Conservation (phyloP, 2,888 invertebrate species). For the Plagiodera versicolora region DNA sequence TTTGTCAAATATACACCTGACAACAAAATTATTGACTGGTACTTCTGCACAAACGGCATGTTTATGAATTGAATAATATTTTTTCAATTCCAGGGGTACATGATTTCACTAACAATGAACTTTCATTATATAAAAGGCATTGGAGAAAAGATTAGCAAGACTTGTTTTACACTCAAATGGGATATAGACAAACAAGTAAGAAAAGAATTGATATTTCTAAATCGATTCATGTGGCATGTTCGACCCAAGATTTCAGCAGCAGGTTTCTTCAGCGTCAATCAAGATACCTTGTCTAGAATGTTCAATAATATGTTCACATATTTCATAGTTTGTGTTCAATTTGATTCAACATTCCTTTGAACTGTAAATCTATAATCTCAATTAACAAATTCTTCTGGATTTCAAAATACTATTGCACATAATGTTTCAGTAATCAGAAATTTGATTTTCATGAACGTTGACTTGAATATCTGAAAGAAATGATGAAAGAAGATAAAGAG, state of each 20-base stretch:
- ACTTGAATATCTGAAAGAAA: too few relatives aligned
- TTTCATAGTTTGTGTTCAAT: slow-evolving; percentile 4
- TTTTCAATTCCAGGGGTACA: not conserved
- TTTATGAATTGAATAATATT: too few relatives aligned
- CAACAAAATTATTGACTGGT: too few relatives aligned
- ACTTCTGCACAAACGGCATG: too few relatives aligned
- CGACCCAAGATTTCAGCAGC: slow-evolving; percentile 2
- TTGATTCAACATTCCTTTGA: not conserved
- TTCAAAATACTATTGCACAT: too few relatives aligned
- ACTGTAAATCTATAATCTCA: too few relatives aligned
- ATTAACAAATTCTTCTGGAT: too few relatives aligned
- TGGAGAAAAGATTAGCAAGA: not conserved
- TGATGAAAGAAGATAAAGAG: too few relatives aligned
- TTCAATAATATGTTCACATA: not conserved
- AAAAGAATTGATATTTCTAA: not conserved
- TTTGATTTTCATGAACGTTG: too few relatives aligned
- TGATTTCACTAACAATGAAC: not conserved
- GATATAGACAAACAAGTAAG: not conserved
- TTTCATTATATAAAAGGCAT: not conserved
- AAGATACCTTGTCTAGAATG: not conserved
- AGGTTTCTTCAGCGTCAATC: not conserved
- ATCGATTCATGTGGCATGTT: not conserved
- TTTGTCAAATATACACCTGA: too few relatives aligned
- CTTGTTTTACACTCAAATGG: not conserved
- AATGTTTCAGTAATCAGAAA: too few relatives aligned